Percentiles rank a stretch among this genome's conserved stretches.
Evolutionary conservation across 2,797 vertebrate species (phyloP).

Genomic region (Chaunax sp.): DNA sequence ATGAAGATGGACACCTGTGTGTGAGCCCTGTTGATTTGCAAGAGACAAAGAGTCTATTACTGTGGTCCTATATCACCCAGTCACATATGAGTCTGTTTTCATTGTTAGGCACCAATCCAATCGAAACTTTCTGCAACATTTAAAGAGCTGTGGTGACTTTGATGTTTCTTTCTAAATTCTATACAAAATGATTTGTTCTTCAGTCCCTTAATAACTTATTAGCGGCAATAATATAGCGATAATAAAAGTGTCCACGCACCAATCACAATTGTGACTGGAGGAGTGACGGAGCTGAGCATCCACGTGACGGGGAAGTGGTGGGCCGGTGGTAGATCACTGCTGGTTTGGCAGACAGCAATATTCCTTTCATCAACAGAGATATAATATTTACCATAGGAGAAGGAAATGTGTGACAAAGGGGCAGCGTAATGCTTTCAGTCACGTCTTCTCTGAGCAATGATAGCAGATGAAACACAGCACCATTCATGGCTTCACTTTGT

Average conservation of each 20-base stretch:
- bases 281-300: conserved; percentile 23
- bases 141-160: no score
- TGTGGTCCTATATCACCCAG: conserved; percentile 37
- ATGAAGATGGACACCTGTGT: conserved; percentile 48
- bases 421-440: conserved; percentile 62
- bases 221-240: no score
- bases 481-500: conserved; percentile 62
- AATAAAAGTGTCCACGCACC: conserved; percentile 4
- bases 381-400: conserved; percentile 36
- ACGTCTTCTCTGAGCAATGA: conserved; percentile 55
- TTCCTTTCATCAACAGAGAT: conserved; percentile 27
- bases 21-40: conserved; percentile 45
- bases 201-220: no score
- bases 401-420: conserved; percentile 67
- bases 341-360: conserved; percentile 30
- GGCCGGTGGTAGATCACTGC: conserved; percentile 3
- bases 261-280: conserved; percentile 36
- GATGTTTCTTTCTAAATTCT: no score
- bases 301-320: conserved; percentile 8
- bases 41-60: conserved; percentile 43
- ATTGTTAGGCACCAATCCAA: conserved; percentile 29
- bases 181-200: no score
- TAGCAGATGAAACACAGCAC: conserved; percentile 69
- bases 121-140: no score
- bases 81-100: conserved; percentile 31